phyloP scores from a whole-genome alignment of 92 coral and sea anemone genomes.

The Anthopleura xanthogrammica region DNA sequence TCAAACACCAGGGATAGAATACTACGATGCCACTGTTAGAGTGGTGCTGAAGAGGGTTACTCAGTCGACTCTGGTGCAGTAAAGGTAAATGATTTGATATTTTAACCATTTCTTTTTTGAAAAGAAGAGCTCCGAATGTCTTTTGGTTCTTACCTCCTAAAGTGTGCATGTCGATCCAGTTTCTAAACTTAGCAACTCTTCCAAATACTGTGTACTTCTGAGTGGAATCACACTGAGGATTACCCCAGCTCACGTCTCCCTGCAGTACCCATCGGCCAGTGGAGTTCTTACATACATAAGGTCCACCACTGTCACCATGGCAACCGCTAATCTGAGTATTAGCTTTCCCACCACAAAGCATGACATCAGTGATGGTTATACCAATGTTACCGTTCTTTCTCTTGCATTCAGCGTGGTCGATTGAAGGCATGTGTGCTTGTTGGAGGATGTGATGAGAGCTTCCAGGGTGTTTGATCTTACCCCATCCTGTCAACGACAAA shows the following conservation, averaged over 20 bases:
- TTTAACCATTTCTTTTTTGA: too few species aligned
- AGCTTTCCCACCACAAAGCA: slow-evolving; percentile 62
- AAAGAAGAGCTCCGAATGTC: background rate
- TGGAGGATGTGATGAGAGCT: slow-evolving; percentile 78
- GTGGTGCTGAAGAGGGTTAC: too few species aligned
- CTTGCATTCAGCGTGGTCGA: slow-evolving; percentile 60
- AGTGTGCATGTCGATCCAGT: slow-evolving; percentile 64
- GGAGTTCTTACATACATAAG: slow-evolving; percentile 67
- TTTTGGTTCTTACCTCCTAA: slow-evolving; percentile 33
- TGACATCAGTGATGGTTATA: slow-evolving; percentile 37
- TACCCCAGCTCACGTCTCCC: slow-evolving; percentile 84
- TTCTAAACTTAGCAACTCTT: slow-evolving; percentile 70
- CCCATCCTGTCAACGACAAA: slow-evolving; percentile 64
- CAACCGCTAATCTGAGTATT: slow-evolving; percentile 65
- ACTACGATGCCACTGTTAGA: background rate
- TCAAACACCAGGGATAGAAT: too few species aligned
- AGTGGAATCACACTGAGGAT: slow-evolving; percentile 39
- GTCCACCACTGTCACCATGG: slow-evolving; percentile 89
- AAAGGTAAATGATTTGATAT: too few species aligned
- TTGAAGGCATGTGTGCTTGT: slow-evolving; percentile 85
- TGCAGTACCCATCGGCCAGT: slow-evolving; percentile 70
- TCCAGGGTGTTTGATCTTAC: slow-evolving; percentile 92
- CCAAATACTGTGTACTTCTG: slow-evolving; percentile 75
- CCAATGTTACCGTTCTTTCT: slow-evolving; percentile 45
- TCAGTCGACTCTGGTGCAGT: too few species aligned